A percentile compares a stretch with the other conserved stretches of the same genome.
Conservation (phyloP, 1,140 invertebrate species). For the Dendroctonus valens region DNA sequence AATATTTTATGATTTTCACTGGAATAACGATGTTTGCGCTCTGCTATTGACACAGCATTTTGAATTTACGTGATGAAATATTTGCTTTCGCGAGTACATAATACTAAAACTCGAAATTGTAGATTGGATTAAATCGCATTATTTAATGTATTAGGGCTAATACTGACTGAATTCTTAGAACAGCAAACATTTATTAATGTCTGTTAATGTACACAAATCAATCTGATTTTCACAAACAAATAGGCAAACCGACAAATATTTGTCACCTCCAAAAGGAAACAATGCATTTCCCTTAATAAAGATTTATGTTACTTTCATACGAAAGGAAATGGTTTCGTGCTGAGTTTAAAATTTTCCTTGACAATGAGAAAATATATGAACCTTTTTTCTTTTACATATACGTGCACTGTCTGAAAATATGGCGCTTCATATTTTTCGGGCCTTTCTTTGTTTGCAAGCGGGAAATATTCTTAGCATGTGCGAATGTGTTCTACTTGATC, state of each 20-base stretch:
- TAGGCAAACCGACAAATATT: conserved; percentile 11
- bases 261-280: conserved; percentile 32
- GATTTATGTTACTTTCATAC: conserved; percentile 41
- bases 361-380: conserved; percentile 42
- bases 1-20: neutral
- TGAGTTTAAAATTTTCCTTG: conserved; percentile 40
- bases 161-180: too few relatives aligned
- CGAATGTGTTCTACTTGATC: neutral
- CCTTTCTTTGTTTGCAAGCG: conserved; percentile 1
- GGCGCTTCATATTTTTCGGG: conserved; percentile 32
- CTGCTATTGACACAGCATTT: neutral
- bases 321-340: conserved; percentile 38
- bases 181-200: too few relatives aligned
- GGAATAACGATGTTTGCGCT: conserved; percentile 5
- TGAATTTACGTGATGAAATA: neutral
- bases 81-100: neutral
- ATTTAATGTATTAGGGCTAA: neutral
- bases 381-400: conserved; percentile 34
- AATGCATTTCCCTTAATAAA: conserved; percentile 30
- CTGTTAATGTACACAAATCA: too few relatives aligned
- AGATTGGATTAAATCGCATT: neutral
- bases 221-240: neutral
- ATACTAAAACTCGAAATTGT: neutral
- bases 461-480: conserved; percentile 2
- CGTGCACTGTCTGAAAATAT: conserved; percentile 32